Conservation (phyloP, 1,140 invertebrate species). For the Teleogryllus occipitalis region DNA sequence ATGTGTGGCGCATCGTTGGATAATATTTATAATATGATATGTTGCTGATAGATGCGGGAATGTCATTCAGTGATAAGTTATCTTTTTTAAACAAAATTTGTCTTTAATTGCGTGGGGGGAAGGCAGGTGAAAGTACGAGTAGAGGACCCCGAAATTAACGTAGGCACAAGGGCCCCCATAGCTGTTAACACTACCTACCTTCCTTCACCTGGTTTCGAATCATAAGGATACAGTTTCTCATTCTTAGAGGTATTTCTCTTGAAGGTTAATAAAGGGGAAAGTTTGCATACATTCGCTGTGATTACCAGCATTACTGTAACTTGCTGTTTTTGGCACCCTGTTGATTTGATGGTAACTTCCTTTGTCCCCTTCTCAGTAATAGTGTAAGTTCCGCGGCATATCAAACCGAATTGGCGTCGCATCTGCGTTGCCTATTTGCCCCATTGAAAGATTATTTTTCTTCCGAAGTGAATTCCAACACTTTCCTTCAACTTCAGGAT, state of each 20-base stretch:
- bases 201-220: background rate
- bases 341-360: background rate
- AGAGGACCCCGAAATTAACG: too few relatives aligned
- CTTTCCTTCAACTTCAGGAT: conserved; percentile 11
- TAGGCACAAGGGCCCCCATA: too few relatives aligned
- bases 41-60: too few relatives aligned
- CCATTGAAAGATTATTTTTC: background rate
- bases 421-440: background rate
- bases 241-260: background rate
- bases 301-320: background rate
- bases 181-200: too few relatives aligned
- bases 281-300: background rate
- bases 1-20: too few relatives aligned
- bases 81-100: too few relatives aligned
- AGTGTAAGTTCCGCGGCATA: background rate
- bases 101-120: too few relatives aligned
- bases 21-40: too few relatives aligned
- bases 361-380: background rate
- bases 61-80: too few relatives aligned
- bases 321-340: background rate
- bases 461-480: background rate
- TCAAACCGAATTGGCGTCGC: background rate
- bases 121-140: too few relatives aligned
- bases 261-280: background rate
- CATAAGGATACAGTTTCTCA: background rate